phyloP scores from a whole-genome alignment of 2,113 vertebrate genomes.

The Ramphastos sulfuratus region DNA sequence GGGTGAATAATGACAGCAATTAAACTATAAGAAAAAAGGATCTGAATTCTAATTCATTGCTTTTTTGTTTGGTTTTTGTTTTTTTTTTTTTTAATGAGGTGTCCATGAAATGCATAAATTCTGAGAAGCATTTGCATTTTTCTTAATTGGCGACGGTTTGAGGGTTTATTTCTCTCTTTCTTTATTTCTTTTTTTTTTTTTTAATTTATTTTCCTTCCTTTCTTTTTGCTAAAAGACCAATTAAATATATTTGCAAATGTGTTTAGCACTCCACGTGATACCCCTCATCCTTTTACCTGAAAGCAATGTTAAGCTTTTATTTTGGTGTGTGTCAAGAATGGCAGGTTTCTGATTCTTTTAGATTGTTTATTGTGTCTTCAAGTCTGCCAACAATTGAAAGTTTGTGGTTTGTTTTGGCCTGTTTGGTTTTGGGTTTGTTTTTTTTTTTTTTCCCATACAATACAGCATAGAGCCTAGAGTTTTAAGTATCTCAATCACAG shows the following conservation, averaged over 20 bases:
- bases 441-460: neutral
- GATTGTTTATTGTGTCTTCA: neutral
- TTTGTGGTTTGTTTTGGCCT: neutral
- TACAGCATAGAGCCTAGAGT: conserved; percentile 43
- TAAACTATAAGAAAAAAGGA: conserved; percentile 90
- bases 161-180: neutral
- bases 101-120: conserved; percentile 82
- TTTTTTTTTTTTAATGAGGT: conserved; percentile 79
- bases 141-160: conserved; percentile 45
- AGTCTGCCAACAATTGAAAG: conserved; percentile 46
- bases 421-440: neutral
- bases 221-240: conserved; percentile 91
- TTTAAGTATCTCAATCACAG: neutral
- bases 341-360: conserved; percentile 32
- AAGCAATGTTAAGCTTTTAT: neutral
- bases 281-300: conserved; percentile 39
- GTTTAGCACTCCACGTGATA: neutral
- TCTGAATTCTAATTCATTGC: conserved; percentile 94
- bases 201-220: neutral
- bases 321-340: conserved; percentile 10
- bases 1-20: conserved; percentile 93
- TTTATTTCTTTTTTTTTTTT: neutral
- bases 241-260: conserved; percentile 71
- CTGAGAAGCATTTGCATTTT: conserved; percentile 67
- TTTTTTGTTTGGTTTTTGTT: neutral